These are phyloP conservation scores for Sanderia malayensis DNA, from an alignment of 30 jellyfish, hydroid and myxozoan species.

Conservation along the genomic window DNA sequence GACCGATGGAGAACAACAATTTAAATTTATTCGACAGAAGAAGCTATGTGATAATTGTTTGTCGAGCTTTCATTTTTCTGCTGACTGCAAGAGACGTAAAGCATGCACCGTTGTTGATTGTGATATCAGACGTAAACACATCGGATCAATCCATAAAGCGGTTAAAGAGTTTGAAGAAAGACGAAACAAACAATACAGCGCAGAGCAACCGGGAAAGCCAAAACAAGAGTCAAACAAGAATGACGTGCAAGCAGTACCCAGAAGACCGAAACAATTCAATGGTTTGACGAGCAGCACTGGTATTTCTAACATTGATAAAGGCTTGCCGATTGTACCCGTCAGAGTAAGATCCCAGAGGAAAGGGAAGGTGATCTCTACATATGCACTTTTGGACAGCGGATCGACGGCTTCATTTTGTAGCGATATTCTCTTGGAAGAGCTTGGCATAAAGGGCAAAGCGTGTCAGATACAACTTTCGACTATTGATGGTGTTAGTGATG, in stretches of 20 bases:
- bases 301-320: conserved; percentile 38
- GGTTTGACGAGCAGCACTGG: conserved; percentile 33
- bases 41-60: conserved; percentile 52
- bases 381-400: conserved; percentile 62
- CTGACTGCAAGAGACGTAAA: conserved; percentile 41
- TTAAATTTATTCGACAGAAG: conserved; percentile 25
- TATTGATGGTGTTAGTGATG: background rate
- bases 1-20: conserved; percentile 20
- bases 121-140: conserved; percentile 26
- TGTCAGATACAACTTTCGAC: conserved; percentile 24
- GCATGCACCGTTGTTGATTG: conserved; percentile 36
- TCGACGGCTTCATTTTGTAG: conserved; percentile 49
- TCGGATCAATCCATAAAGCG: conserved; percentile 28
- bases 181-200: conserved; percentile 5
- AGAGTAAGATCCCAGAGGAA: conserved; percentile 8
- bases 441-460: background rate
- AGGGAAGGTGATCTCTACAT: conserved; percentile 13
- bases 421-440: conserved; percentile 7
- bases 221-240: background rate
- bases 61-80: conserved; percentile 28
- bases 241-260: background rate
- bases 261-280: conserved; percentile 15
- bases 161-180: conserved; percentile 38
- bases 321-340: conserved; percentile 41
- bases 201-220: background rate